Evolutionary conservation across 2,797 vertebrate genomes (phyloP).

Genomic region (Aphelocoma californica): DNA sequence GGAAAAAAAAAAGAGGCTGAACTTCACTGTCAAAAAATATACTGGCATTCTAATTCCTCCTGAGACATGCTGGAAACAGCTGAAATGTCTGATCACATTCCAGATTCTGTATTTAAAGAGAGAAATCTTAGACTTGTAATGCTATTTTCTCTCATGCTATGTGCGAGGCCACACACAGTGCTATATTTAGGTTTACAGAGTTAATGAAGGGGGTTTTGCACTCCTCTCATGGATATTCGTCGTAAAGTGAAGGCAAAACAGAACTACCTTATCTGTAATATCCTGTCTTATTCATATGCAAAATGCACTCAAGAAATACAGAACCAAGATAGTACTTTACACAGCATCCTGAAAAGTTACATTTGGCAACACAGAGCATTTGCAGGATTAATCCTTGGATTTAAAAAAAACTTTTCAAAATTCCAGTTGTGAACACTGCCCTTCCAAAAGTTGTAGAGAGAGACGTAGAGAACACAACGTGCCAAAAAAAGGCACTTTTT

Average conservation of each 20-base stretch:
- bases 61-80: background rate
- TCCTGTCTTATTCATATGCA: background rate
- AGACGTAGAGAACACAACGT: background rate
- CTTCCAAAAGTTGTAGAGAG: background rate
- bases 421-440: background rate
- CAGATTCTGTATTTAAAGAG: constrained; percentile 35
- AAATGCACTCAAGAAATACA: background rate
- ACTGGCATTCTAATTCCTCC: background rate
- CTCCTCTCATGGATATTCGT: background rate
- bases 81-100: constrained; percentile 25
- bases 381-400: background rate
- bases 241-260: background rate
- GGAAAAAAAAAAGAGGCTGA: background rate
- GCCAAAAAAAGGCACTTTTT: background rate
- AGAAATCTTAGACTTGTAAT: background rate
- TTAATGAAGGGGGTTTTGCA: background rate
- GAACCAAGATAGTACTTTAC: background rate
- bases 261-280: background rate
- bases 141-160: constrained; percentile 6
- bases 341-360: background rate
- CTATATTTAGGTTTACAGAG: constrained; percentile 2
- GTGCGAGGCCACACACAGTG: background rate
- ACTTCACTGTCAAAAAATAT: background rate
- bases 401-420: background rate
- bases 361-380: background rate